Evolutionary conservation across 1,140 invertebrate genomes (phyloP).

Genomic region (Patella vulgata): DNA sequence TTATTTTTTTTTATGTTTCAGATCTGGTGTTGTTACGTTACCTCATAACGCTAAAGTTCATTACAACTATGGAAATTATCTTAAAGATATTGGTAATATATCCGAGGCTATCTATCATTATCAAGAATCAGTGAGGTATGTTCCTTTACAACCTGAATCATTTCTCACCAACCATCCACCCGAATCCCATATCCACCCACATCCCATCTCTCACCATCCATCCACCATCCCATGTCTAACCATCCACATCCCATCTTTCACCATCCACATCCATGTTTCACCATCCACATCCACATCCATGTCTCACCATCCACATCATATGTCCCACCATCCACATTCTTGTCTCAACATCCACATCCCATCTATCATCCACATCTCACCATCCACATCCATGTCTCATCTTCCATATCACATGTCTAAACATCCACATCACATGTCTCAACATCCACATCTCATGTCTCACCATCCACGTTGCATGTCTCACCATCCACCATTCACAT

Average conservation of each 20-base stretch:
- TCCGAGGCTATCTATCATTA: conserved; percentile 83
- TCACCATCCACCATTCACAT: no score
- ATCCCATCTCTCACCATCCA: not conserved
- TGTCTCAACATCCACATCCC: no score
- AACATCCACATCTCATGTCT: no score
- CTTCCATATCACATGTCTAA: no score
- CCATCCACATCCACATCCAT: no score
- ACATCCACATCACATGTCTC: no score
- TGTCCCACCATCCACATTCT: no score
- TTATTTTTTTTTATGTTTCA: conserved; percentile 63
- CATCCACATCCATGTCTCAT: no score
- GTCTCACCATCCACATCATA: no score
- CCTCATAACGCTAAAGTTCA: conserved; percentile 91
- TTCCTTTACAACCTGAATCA: not conserved
- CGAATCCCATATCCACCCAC: not conserved
- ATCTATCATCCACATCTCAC: no score
- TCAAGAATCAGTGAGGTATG: conserved; percentile 82
- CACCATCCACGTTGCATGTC: no score
- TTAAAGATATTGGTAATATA: conserved; percentile 77
- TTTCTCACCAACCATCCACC: not conserved
- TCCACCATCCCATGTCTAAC: not conserved
- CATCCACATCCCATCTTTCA: not conserved
- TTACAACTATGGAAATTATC: conserved; percentile 90
- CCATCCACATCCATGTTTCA: no score
- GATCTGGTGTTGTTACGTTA: conserved; percentile 80